Evolutionary conservation across 2,888 invertebrate species (phyloP), one percentile per base, ranked within the genome.

Genomic region (Arge pagana): DNA sequence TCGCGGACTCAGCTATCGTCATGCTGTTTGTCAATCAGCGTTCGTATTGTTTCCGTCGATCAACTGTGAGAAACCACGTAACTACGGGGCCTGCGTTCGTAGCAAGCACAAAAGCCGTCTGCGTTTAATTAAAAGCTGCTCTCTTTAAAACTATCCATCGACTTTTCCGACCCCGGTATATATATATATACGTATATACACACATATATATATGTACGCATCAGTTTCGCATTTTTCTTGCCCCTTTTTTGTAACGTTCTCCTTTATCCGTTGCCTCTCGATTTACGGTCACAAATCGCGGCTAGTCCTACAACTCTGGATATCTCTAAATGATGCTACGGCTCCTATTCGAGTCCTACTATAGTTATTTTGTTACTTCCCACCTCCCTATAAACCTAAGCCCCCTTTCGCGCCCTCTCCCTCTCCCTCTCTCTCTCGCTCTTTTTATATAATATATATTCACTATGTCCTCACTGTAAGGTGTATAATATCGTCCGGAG

Each of bases 1-100:
- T n/a, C n/a, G n/a, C n/a, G n/a, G n/a, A n/a, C n/a, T n/a, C n/a
- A n/a, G n/a, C n/a, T n/a, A n/a, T n/a, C n/a, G n/a, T n/a, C n/a
- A n/a, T n/a, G n/a, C n/a, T n/a, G n/a, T n/a, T n/a, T n/a, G n/a
- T n/a, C n/a, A n/a, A n/a, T n/a, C n/a, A n/a, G n/a, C n/a, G n/a
- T n/a, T n/a, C n/a, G n/a, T n/a, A n/a, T n/a, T n/a, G n/a, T n/a
- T n/a, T n/a, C n/a, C n/a, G n/a, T n/a, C 8, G 13, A 33, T 45
- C 35, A 31, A 45, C 35, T 23, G 13, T 21, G n/a, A 45, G 45
- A 45, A 45, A 45, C 45, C 45, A 45, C 18, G 45, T 45, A 23
- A 33, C 23, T 19, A 45, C n/a, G 45, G 8, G n/a, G 45, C 23
- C 31, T 45, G 45, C 21, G 33, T 30, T 33, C 15, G n/a, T n/a